These are phyloP conservation scores for Allygus modestus DNA, from an alignment of 2,888 invertebrate genomes.

Conservation along the genomic window DNA sequence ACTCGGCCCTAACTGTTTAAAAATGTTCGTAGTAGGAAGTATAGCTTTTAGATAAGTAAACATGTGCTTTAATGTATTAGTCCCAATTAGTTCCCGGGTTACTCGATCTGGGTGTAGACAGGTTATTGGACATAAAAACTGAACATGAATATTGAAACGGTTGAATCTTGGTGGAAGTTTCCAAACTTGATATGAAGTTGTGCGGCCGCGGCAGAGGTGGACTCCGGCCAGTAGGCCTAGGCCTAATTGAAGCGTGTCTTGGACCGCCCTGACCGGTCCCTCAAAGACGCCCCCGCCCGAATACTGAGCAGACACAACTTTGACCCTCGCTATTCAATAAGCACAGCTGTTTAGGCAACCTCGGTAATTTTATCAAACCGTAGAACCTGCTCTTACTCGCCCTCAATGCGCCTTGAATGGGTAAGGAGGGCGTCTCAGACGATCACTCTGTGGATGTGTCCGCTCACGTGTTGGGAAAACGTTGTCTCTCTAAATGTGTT, in stretches of 20 bases:
- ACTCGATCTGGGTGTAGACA: no score
- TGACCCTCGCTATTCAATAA: constrained; percentile 49
- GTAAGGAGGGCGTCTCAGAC: constrained; percentile 11
- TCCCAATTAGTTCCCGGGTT: no score
- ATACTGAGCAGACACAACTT: constrained; percentile 52
- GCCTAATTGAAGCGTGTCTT: constrained; percentile 33
- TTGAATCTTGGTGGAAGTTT: not conserved
- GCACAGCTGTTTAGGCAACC: constrained; percentile 43
- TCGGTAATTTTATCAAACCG: constrained; percentile 50
- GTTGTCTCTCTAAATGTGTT: no score
- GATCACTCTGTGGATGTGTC: constrained; percentile 35
- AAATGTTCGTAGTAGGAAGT: no score
- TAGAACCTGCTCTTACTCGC: constrained; percentile 27
- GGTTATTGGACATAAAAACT: no score
- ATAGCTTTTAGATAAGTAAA: no score
- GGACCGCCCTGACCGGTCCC: not conserved
- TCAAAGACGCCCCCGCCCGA: constrained; percentile 43
- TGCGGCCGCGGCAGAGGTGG: not conserved
- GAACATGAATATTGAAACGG: not conserved
- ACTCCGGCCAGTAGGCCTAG: not conserved
- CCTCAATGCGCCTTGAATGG: constrained; percentile 8
- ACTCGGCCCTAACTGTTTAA: no score
- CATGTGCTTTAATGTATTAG: no score
- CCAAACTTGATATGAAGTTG: not conserved
- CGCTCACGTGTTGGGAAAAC: no score